A percentile compares a stretch with the other conserved stretches of the same genome.
Evolutionary conservation across 2,797 vertebrate genomes (phyloP).

Genomic region (Dallia pectoralis): DNA sequence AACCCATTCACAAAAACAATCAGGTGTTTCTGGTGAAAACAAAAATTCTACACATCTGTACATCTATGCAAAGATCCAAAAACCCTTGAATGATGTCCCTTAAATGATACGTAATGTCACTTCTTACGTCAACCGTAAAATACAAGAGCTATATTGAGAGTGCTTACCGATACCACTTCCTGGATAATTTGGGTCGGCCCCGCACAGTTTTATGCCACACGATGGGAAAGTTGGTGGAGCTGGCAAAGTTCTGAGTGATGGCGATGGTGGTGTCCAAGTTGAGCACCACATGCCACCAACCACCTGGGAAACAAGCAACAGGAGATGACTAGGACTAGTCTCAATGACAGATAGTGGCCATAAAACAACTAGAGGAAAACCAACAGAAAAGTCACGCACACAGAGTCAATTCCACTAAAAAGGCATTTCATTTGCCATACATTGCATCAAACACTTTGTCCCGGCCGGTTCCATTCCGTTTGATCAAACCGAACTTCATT

Average conservation of each 20-base stretch:
- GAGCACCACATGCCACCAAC: conserved; percentile 98
- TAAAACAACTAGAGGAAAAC: background rate
- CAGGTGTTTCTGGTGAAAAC: background rate
- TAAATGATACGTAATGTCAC: no score
- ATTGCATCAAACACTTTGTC: background rate
- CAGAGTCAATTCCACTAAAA: background rate
- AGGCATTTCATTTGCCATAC: background rate
- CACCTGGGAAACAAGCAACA: conserved; percentile 71
- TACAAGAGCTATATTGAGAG: background rate
- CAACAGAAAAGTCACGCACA: background rate
- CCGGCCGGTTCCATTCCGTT: no score
- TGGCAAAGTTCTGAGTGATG: conserved; percentile 96
- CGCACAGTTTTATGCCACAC: conserved; percentile 98
- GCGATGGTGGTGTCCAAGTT: conserved; percentile 95
- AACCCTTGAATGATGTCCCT: no score
- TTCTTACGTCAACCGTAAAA: no score
- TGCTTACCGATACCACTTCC: conserved; percentile 94
- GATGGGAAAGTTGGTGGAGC: conserved; percentile 94
- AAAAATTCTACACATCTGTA: background rate
- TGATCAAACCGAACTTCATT: background rate
- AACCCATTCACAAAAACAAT: no score
- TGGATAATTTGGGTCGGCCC: conserved; percentile 90
- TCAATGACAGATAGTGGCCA: background rate
- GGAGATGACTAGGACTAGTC: conserved; percentile 6
- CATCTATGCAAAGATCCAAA: no score